Conservation (phyloP, 2,797 vertebrate species). For the Pangasius djambal region DNA sequence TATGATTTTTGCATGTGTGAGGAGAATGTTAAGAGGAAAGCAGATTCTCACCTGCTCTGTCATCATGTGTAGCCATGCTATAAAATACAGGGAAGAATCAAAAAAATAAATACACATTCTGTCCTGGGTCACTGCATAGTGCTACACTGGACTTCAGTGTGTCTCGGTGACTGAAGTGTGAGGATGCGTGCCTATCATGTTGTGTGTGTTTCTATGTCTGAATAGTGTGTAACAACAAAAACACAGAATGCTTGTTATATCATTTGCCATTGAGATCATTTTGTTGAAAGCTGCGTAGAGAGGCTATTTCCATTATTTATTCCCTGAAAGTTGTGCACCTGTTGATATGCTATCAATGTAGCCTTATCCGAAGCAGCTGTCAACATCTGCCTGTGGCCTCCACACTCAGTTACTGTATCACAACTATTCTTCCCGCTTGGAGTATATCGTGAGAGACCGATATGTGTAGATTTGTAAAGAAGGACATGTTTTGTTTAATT, state of each 20-base stretch:
- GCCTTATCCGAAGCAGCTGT: background rate
- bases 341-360: background rate
- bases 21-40: background rate
- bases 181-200: background rate
- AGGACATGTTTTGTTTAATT: background rate
- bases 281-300: background rate
- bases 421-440: background rate
- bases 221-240: background rate
- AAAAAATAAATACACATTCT: background rate
- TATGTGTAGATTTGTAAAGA: background rate
- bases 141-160: background rate
- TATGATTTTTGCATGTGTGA: background rate
- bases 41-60: background rate
- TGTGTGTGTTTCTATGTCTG: background rate
- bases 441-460: background rate
- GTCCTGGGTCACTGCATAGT: background rate
- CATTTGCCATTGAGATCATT: background rate
- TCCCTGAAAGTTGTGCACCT: background rate
- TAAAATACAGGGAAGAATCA: background rate
- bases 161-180: background rate
- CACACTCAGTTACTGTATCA: background rate
- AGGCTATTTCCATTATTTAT: background rate
- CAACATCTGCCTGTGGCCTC: constrained; percentile 2
- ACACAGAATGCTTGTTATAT: background rate
- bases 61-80: background rate